phyloP scores from a whole-genome alignment of 2,888 invertebrate genomes.

The Dioctria rufipes region DNA sequence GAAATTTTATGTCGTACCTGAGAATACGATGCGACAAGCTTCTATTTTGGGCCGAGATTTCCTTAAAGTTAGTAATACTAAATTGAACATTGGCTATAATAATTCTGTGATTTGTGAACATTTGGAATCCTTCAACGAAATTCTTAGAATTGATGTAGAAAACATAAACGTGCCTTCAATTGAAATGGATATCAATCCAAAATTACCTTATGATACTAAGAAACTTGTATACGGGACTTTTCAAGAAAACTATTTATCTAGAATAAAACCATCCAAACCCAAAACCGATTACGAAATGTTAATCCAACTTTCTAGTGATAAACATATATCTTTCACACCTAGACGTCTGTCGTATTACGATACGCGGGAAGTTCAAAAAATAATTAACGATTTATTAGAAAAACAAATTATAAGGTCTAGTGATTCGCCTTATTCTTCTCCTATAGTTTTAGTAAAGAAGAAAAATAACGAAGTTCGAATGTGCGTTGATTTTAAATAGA shows the following conservation, averaged over 20 bases:
- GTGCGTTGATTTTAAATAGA: conserved; percentile 58
- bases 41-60: too few relatives aligned
- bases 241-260: background rate
- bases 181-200: background rate
- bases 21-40: too few relatives aligned
- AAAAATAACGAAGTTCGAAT: conserved; percentile 34
- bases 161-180: background rate
- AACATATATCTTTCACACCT: conserved; percentile 42
- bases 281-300: background rate
- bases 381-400: conserved; percentile 59
- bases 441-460: conserved; percentile 59
- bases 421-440: conserved; percentile 57
- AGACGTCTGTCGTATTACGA: conserved; percentile 60
- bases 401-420: conserved; percentile 59
- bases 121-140: background rate
- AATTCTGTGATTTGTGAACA: background rate
- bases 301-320: background rate
- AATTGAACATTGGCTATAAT: background rate
- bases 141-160: background rate
- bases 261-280: conserved; percentile 15
- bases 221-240: background rate
- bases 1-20: too few relatives aligned
- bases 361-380: conserved; percentile 55
- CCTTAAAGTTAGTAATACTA: too few relatives aligned
- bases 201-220: background rate